Conservation (phyloP, 2,113 vertebrate genomes). For the Protomyctophum bolini region DNA sequence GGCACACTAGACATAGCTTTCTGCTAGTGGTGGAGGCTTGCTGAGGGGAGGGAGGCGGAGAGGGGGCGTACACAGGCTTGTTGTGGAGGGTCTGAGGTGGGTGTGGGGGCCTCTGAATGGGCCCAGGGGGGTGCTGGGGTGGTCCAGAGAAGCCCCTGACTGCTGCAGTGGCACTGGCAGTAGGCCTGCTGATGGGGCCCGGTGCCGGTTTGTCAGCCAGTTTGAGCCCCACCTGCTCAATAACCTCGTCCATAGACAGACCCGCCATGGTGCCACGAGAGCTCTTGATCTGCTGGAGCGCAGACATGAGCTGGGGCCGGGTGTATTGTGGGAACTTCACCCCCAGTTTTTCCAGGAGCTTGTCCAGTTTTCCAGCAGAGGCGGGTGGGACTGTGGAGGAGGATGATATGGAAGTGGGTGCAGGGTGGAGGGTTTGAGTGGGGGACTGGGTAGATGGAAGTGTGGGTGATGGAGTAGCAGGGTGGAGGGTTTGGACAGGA, state of each 20-base stretch:
- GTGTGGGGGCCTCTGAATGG: slow-evolving; percentile 37
- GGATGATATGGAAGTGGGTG: slow-evolving; percentile 9
- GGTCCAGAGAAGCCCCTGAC: neutral
- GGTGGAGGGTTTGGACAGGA: slow-evolving; percentile 16
- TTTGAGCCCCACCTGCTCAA: slow-evolving; percentile 81
- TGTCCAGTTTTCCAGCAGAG: slow-evolving; percentile 82
- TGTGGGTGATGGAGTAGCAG: slow-evolving; percentile 11
- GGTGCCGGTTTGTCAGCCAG: slow-evolving; percentile 75
- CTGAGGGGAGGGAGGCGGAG: too few relatives aligned
- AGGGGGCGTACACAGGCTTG: too few relatives aligned
- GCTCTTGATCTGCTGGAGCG: slow-evolving; percentile 92
- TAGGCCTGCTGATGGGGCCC: slow-evolving; percentile 56
- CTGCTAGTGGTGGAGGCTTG: slow-evolving; percentile 33
- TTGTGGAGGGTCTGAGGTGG: slow-evolving; percentile 14
- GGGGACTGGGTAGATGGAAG: slow-evolving; percentile 42
- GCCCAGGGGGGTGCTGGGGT: slow-evolving; percentile 13
- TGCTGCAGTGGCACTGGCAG: neutral
- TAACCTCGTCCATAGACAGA: slow-evolving; percentile 89
- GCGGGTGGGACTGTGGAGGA: slow-evolving; percentile 41
- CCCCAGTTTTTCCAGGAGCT: slow-evolving; percentile 87
- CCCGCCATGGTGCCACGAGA: slow-evolving; percentile 88
- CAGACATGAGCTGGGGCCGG: slow-evolving; percentile 84
- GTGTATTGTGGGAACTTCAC: slow-evolving; percentile 86
- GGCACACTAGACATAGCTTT: slow-evolving; percentile 92
- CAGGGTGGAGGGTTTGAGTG: neutral